Evolutionary conservation across 2,797 vertebrate species (phyloP).

Genomic region (Eulemur rubriventer): DNA sequence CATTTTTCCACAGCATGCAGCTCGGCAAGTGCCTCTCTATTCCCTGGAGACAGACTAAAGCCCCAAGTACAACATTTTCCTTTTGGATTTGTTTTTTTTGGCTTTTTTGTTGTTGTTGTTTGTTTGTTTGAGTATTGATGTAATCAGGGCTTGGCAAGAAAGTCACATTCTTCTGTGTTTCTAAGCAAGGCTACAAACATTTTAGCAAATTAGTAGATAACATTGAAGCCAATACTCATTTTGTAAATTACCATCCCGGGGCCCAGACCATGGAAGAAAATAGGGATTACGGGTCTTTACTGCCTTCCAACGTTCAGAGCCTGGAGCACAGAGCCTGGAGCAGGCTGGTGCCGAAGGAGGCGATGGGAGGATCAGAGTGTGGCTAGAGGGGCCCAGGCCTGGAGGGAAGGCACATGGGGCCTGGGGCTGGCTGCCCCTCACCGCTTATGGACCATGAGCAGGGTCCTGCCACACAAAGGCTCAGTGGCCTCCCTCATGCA

Average conservation of each 20-base stretch:
- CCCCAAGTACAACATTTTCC: not conserved
- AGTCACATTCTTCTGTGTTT: constrained; percentile 24
- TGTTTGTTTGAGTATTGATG: not conserved
- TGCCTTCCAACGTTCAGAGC: not conserved
- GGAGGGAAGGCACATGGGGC: not conserved
- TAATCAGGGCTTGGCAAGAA: constrained; percentile 28
- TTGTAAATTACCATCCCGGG: not conserved
- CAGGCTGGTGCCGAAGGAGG: not conserved
- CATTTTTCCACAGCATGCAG: not conserved
- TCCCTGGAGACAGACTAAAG: not conserved
- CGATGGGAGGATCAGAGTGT: not conserved
- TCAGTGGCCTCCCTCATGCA: not conserved
- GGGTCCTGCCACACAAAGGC: not conserved
- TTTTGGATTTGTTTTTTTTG: not conserved
- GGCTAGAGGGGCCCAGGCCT: too few species aligned
- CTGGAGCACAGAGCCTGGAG: not conserved
- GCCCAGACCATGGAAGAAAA: not conserved
- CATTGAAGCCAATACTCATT: not conserved
- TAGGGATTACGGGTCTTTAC: not conserved
- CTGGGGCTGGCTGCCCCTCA: not conserved
- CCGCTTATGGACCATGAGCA: not conserved
- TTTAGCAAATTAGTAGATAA: constrained; percentile 2
- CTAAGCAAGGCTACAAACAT: not conserved
- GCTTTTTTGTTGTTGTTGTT: not conserved
- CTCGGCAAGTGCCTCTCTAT: not conserved